Conservation (phyloP, 2,797 vertebrate species). For the Megalops cyprinoides region DNA sequence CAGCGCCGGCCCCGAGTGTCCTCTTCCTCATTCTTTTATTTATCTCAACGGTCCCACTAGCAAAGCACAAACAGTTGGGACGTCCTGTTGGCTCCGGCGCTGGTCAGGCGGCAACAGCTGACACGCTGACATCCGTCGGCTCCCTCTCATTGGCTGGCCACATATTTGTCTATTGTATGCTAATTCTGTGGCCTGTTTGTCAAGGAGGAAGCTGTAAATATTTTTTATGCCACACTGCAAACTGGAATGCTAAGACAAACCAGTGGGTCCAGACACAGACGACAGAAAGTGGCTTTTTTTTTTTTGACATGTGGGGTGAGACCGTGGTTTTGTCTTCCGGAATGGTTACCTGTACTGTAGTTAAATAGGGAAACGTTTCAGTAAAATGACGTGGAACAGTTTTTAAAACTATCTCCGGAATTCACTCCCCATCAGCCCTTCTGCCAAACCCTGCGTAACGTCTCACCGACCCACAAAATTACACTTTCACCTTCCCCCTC, state of each 20-base stretch:
- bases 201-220: conserved; percentile 59
- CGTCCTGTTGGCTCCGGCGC: not conserved
- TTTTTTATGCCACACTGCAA: not conserved
- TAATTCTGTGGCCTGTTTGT: conserved; percentile 66
- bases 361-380: not conserved
- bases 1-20: not conserved
- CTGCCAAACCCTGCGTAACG: not conserved
- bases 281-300: conserved; percentile 24
- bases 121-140: not conserved
- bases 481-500: not conserved
- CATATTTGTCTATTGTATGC: conserved; percentile 64
- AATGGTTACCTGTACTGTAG: not conserved
- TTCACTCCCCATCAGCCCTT: not conserved
- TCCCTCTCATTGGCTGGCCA: conserved; percentile 28
- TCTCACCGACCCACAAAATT: not conserved
- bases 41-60: not conserved
- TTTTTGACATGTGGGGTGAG: not conserved
- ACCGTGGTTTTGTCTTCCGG: not conserved
- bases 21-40: conserved; percentile 1
- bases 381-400: not conserved
- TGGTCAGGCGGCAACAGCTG: not conserved
- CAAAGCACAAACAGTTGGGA: not conserved
- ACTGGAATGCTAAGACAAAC: conserved; percentile 60
- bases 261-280: conserved; percentile 63
- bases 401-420: not conserved